Evolutionary conservation across 2,113 vertebrate genomes (phyloP).

Genomic region (Aegithalos caudatus): DNA sequence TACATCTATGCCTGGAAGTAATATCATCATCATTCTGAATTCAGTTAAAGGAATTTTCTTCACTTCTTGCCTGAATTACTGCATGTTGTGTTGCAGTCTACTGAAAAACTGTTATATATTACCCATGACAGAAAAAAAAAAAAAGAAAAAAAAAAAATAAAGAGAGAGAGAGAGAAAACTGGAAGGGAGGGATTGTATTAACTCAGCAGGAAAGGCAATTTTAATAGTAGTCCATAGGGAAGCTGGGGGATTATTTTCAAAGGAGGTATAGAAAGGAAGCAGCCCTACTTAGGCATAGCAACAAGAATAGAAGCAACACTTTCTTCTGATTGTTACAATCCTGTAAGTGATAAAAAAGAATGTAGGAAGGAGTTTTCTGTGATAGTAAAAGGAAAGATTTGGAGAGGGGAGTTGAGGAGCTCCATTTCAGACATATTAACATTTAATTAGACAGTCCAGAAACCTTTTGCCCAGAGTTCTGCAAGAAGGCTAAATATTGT

Average conservation of each 20-base stretch:
- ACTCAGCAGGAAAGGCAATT: neutral
- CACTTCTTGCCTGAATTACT: neutral
- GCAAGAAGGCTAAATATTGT: neutral
- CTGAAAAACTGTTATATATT: neutral
- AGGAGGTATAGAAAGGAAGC: neutral
- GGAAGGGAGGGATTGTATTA: neutral
- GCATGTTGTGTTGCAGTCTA: neutral
- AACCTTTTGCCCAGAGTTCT: neutral
- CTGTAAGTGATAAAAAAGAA: neutral
- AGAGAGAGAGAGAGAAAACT: neutral
- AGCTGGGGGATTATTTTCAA: neutral
- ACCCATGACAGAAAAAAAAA: neutral
- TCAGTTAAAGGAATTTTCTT: constrained; percentile 8
- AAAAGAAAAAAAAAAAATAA: neutral
- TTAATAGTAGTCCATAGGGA: neutral
- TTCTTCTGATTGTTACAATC: neutral
- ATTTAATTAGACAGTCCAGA: neutral
- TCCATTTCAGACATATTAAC: neutral
- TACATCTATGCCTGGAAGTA: neutral
- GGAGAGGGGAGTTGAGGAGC: neutral
- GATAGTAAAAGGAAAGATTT: neutral
- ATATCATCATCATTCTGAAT: neutral
- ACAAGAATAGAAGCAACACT: neutral
- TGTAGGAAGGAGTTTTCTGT: neutral
- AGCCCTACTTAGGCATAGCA: neutral